phyloP scores from a whole-genome alignment of 2,113 vertebrate genomes.

The Aptenodytes patagonicus region DNA sequence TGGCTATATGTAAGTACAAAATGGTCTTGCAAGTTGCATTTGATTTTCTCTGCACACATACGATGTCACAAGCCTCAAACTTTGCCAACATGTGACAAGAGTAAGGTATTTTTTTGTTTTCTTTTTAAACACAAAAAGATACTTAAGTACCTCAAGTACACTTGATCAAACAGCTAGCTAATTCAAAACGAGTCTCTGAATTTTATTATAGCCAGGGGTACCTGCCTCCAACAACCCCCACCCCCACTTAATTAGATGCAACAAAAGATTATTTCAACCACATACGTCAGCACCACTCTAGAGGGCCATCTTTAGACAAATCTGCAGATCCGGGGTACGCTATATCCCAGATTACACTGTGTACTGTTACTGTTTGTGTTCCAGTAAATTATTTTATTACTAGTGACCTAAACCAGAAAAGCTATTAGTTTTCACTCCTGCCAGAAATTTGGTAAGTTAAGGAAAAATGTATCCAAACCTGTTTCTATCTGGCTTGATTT shows the following conservation, averaged over 20 bases:
- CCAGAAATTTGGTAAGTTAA: neutral
- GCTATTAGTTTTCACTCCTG: neutral
- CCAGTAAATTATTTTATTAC: neutral
- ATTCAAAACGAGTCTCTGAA: neutral
- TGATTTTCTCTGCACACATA: neutral
- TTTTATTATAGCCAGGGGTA: neutral
- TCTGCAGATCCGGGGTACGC: neutral
- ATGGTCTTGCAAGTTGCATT: neutral
- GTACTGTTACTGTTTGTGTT: neutral
- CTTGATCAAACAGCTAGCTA: neutral
- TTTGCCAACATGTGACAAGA: neutral
- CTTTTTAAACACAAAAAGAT: neutral
- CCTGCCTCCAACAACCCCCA: accelerated
- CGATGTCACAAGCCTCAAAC: neutral
- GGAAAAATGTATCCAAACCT: neutral
- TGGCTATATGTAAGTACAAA: neutral
- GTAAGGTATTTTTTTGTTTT: neutral
- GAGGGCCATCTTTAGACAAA: neutral
- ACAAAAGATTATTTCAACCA: neutral
- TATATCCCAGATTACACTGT: neutral
- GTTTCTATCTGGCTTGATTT: neutral
- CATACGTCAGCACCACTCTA: neutral
- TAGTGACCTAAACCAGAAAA: neutral
- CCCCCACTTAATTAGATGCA: neutral
- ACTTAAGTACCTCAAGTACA: neutral